Evolutionary conservation across 2,797 vertebrate genomes (phyloP).

Genomic region (Lophotriccus pileatus): DNA sequence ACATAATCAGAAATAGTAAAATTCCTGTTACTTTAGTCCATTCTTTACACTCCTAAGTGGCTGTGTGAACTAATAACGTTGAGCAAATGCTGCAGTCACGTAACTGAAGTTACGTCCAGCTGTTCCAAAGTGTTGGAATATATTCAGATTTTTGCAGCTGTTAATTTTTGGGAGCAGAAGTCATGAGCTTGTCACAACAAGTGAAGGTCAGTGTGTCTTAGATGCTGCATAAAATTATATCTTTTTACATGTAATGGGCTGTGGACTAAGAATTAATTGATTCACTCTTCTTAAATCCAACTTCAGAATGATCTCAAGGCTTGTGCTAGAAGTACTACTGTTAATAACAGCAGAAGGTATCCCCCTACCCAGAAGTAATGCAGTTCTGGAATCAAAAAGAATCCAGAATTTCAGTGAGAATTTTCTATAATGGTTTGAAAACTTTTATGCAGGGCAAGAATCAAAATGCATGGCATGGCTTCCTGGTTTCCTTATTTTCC

Average conservation of each 20-base stretch:
- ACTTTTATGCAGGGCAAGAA: background rate
- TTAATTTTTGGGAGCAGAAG: background rate
- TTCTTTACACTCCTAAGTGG: background rate
- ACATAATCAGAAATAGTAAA: background rate
- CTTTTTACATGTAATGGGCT: background rate
- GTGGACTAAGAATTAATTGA: background rate
- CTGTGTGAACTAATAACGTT: background rate
- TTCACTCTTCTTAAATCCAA: background rate
- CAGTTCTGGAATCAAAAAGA: background rate
- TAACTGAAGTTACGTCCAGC: background rate
- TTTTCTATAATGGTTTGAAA: background rate
- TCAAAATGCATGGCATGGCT: background rate
- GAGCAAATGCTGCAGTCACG: background rate
- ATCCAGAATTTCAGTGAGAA: background rate
- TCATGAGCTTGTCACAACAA: background rate
- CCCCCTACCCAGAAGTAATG: background rate
- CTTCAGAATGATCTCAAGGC: background rate
- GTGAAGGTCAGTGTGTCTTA: rapidly evolving
- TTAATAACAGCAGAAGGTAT: background rate
- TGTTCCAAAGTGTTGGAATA: background rate
- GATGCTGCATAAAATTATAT: background rate
- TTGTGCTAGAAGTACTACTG: background rate
- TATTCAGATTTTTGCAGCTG: background rate
- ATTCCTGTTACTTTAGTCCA: background rate
- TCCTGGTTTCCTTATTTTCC: background rate